Evolutionary conservation across 1,140 invertebrate genomes (phyloP).

Genomic region (Drosophila kepulauana): DNA sequence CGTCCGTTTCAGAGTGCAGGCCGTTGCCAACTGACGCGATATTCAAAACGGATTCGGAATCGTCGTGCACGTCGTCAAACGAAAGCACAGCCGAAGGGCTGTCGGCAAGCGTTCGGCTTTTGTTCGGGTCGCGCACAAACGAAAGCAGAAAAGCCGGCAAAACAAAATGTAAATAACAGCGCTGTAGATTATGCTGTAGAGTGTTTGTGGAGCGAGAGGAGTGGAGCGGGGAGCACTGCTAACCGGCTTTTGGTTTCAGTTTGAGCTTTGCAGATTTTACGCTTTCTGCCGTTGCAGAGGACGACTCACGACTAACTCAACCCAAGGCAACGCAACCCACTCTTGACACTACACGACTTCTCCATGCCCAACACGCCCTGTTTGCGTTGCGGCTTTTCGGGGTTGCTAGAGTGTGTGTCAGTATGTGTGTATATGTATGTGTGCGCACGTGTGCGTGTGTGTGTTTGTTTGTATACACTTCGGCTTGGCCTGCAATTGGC

Average conservation of each 20-base stretch:
- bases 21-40: constrained; percentile 80
- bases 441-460: constrained; percentile 29
- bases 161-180: constrained; percentile 80
- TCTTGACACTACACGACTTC: not conserved
- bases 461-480: constrained; percentile 71
- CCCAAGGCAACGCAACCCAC: constrained; percentile 26
- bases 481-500: constrained; percentile 82
- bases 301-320: constrained; percentile 40
- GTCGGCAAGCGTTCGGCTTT: constrained; percentile 25
- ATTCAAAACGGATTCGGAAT: constrained; percentile 43
- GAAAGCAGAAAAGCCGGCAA: constrained; percentile 72
- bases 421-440: not conserved
- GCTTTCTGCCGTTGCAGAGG: constrained; percentile 40
- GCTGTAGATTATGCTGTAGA: not conserved
- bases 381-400: constrained; percentile 78
- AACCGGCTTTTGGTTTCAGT: constrained; percentile 72
- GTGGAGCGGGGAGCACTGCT: constrained; percentile 1
- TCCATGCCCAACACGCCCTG: constrained; percentile 35
- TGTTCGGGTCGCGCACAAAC: constrained; percentile 8
- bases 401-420: constrained; percentile 65
- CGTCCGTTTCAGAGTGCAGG: constrained; percentile 72
- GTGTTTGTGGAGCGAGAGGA: not conserved
- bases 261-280: constrained; percentile 75
- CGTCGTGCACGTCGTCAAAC: constrained; percentile 35
- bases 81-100: constrained; percentile 38